Conservation (phyloP, 2,113 vertebrate species). For the Upupa epops region DNA sequence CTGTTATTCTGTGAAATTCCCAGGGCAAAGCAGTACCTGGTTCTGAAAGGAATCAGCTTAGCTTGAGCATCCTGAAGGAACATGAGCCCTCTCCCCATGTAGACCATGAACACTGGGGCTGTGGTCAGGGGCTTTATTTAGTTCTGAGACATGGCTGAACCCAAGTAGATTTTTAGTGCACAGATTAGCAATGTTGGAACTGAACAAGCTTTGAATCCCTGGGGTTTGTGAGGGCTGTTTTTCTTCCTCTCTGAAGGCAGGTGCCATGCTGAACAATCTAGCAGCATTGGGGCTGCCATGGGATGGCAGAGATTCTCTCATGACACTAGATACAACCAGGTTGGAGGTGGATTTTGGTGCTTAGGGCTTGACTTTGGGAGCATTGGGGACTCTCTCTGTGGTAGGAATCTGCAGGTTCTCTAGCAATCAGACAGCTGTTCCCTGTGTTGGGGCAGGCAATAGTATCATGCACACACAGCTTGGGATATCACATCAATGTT, state of each 20-base stretch:
- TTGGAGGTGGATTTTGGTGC: neutral
- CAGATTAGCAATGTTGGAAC: conserved; percentile 14
- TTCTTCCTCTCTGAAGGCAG: neutral
- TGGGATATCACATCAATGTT: conserved; percentile 33
- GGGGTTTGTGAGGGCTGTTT: conserved; percentile 42
- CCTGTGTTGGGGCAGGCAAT: neutral
- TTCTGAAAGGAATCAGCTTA: neutral
- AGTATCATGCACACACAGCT: neutral
- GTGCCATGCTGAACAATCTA: neutral
- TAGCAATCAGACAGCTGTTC: neutral
- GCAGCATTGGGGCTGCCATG: no score
- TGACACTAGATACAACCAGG: neutral
- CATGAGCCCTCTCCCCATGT: neutral
- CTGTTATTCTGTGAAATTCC: no score
- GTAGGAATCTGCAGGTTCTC: neutral
- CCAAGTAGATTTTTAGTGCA: conserved; percentile 31
- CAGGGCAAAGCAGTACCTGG: neutral
- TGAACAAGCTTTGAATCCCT: neutral
- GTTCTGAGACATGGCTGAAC: neutral
- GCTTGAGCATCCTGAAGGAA: neutral
- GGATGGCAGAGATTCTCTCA: neutral
- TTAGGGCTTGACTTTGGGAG: neutral
- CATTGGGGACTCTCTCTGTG: neutral
- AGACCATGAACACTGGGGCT: neutral
- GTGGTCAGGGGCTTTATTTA: conserved; percentile 28